phyloP scores from a whole-genome alignment of 2,113 vertebrate species.

The Pterocles burchelli region DNA sequence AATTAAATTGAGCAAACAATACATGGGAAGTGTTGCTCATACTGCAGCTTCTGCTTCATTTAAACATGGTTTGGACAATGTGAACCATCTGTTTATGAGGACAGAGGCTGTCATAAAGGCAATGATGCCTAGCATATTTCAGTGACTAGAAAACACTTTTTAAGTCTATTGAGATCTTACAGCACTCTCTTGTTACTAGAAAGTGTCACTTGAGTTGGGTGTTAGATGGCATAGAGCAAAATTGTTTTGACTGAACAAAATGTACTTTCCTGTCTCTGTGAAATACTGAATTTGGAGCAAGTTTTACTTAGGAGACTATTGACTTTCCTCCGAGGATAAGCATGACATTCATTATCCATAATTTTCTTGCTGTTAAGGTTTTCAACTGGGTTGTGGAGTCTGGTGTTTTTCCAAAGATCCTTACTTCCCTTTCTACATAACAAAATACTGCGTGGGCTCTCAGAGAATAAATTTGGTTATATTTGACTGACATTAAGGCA shows the following conservation, averaged over 20 bases:
- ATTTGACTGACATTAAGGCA: background rate
- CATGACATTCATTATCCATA: background rate
- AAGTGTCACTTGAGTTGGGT: background rate
- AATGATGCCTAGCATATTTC: background rate
- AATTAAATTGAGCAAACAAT: background rate
- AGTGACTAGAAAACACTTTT: background rate
- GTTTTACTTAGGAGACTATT: background rate
- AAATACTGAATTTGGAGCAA: background rate
- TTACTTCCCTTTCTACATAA: background rate
- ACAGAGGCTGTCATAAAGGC: background rate
- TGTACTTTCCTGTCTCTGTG: background rate
- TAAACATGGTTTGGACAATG: background rate
- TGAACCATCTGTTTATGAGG: background rate
- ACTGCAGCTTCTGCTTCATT: background rate
- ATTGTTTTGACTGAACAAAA: background rate
- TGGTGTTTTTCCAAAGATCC: background rate
- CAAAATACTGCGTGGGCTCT: background rate
- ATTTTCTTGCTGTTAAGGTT: background rate
- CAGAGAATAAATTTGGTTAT: background rate
- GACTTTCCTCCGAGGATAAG: background rate
- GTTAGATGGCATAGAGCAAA: background rate
- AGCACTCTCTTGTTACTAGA: background rate
- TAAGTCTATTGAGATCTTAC: fast-evolving
- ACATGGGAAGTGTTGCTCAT: background rate
- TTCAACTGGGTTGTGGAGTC: fast-evolving